Conservation (phyloP, 2,888 invertebrate species). For the Thalpophila matura region DNA sequence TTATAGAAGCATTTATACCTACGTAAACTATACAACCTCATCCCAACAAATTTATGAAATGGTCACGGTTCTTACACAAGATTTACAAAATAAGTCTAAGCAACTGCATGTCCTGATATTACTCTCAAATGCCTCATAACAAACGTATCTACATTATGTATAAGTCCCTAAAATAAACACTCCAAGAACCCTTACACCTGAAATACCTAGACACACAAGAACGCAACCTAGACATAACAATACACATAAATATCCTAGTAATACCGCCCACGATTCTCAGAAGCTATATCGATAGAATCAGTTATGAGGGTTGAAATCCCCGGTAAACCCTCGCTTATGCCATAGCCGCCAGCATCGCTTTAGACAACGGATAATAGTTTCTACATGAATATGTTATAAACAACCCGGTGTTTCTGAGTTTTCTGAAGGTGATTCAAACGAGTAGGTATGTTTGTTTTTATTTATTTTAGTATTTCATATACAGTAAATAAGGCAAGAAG, state of each 20-base stretch:
- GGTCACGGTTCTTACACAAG: too few species aligned
- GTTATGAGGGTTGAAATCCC: conserved; percentile 70
- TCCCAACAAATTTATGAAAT: too few species aligned
- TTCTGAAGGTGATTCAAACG: conserved; percentile 15
- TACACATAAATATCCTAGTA: conserved; percentile 54
- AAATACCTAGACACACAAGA: conserved; percentile 35
- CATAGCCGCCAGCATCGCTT: conserved; percentile 58
- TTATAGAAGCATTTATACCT: too few species aligned
- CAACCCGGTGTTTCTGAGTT: conserved; percentile 20
- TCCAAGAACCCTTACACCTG: too few species aligned
- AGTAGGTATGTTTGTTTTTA: conserved; percentile 5
- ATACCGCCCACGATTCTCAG: conserved; percentile 56
- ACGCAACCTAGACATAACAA: conserved; percentile 45
- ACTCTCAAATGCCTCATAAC: too few species aligned
- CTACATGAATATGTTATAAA: conserved; percentile 61
- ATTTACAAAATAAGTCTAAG: too few species aligned
- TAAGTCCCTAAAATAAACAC: too few species aligned
- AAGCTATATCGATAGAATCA: conserved; percentile 69
- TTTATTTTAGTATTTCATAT: conserved; percentile 22
- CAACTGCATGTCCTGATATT: too few species aligned
- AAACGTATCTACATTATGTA: not conserved
- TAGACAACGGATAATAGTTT: conserved; percentile 66
- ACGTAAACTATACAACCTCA: too few species aligned
- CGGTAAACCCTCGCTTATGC: conserved; percentile 76
- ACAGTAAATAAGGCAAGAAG: not conserved